A percentile compares a stretch with the other conserved stretches of the same genome.
Evolutionary conservation across 2,113 vertebrate genomes (phyloP).

Genomic region (Pan paniscus): DNA sequence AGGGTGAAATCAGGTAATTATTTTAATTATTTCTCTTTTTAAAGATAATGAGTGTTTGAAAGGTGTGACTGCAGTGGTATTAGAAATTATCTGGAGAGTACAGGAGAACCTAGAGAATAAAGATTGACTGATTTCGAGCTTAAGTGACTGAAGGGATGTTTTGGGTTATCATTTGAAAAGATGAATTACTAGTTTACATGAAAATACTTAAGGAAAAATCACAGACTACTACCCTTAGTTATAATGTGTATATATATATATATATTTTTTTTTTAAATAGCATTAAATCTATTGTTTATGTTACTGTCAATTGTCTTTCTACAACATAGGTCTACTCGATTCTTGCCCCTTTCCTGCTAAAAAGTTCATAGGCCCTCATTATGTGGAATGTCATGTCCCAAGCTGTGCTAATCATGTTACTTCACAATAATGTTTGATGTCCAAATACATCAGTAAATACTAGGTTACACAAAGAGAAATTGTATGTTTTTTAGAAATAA

Average conservation of each 20-base stretch:
- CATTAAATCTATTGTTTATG: neutral
- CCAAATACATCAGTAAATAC: neutral
- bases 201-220: neutral
- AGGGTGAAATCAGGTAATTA: neutral
- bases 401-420: neutral
- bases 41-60: neutral
- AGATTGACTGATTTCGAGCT: neutral
- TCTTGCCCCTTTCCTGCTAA: neutral
- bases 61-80: neutral
- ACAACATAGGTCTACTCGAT: neutral
- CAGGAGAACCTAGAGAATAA: neutral
- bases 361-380: neutral
- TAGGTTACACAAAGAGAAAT: neutral
- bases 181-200: neutral
- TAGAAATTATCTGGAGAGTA: neutral
- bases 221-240: neutral
- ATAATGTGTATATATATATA: neutral
- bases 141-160: neutral
- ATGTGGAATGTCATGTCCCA: neutral
- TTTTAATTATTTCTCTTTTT: neutral
- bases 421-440: neutral
- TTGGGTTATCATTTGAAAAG: neutral
- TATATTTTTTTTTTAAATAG: neutral
- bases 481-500: neutral
- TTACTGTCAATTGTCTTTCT: neutral